These are phyloP conservation scores for Strix uralensis DNA, from an alignment of 2,113 vertebrate species.

Conservation along the genomic window DNA sequence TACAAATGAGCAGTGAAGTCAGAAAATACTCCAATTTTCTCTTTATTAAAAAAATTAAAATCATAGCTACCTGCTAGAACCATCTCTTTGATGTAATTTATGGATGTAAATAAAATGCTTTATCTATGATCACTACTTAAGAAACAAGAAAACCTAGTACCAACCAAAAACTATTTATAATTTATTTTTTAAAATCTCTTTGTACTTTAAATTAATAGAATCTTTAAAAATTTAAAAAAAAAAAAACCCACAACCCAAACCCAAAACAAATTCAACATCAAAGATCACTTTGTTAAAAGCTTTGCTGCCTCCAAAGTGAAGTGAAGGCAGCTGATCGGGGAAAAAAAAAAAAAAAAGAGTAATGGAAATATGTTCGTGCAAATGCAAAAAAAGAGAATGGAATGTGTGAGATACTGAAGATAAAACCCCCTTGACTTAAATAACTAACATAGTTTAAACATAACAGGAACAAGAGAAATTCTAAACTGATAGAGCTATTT, in stretches of 20 bases:
- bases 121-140: not conserved
- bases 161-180: not conserved
- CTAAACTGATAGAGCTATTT: not conserved
- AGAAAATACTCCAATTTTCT: slow-evolving; percentile 24
- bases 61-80: not conserved
- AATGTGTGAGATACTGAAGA: not conserved
- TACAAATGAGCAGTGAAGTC: slow-evolving; percentile 38
- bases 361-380: not conserved
- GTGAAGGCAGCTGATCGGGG: not conserved
- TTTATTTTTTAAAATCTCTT: not conserved
- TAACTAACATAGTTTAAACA: not conserved
- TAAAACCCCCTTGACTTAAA: not conserved
- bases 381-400: not conserved
- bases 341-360: no score
- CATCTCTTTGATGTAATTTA: slow-evolving; percentile 28
- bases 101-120: not conserved
- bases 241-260: rapidly evolving
- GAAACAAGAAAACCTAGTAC: not conserved
- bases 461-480: not conserved
- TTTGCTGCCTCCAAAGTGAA: not conserved
- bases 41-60: slow-evolving; percentile 36
- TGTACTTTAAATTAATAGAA: not conserved
- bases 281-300: not conserved
- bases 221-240: not conserved
- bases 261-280: not conserved